phyloP scores from a whole-genome alignment of 2,113 vertebrate species.

The Suricata suricatta region DNA sequence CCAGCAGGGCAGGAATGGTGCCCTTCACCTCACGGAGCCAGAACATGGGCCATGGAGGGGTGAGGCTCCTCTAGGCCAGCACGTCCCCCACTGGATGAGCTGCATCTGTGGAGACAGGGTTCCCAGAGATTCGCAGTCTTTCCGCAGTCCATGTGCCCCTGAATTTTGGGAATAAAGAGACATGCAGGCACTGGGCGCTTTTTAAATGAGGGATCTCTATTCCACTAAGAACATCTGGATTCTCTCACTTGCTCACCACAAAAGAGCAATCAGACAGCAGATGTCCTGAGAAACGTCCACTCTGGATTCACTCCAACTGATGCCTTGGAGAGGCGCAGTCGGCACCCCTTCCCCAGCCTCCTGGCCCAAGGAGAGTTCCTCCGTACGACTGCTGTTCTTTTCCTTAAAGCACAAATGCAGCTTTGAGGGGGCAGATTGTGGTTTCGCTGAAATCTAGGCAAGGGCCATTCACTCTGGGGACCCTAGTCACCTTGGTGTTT shows the following conservation, averaged over 20 bases:
- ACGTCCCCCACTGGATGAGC: fast-evolving
- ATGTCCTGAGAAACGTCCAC: background rate
- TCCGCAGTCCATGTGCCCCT: too few relatives aligned
- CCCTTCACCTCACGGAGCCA: fast-evolving
- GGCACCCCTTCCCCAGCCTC: background rate
- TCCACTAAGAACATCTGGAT: background rate
- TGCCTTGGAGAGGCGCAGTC: background rate
- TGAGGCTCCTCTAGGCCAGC: fast-evolving
- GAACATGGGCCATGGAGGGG: fast-evolving
- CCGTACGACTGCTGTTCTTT: background rate
- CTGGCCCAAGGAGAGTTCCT: background rate
- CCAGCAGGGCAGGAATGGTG: background rate
- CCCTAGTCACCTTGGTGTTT: background rate
- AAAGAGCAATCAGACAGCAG: background rate
- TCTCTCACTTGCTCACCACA: background rate
- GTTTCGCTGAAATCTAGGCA: background rate
- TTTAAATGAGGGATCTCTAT: background rate
- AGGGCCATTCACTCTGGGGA: background rate
- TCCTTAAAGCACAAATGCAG: background rate
- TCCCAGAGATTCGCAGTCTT: too few relatives aligned
- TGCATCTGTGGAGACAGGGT: background rate
- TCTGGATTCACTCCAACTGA: background rate
- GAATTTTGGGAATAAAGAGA: background rate
- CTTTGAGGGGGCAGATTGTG: background rate
- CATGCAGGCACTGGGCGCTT: fast-evolving